phyloP scores from a whole-genome alignment of 2,888 invertebrate genomes.

The Plagiodera versicolora region DNA sequence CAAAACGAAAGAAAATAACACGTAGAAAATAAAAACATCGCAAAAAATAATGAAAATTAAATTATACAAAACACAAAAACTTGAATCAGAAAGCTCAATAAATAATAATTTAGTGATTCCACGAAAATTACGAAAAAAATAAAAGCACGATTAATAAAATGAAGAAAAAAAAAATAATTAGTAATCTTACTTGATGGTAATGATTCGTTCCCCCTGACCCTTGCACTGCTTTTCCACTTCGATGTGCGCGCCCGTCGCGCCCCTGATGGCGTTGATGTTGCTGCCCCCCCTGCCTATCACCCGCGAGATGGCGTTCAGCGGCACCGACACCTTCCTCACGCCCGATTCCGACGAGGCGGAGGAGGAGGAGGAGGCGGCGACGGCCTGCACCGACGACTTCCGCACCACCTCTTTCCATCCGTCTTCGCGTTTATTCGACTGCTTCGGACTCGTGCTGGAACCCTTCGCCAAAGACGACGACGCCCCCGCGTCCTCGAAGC shows the following conservation, averaged over 20 bases:
- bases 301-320: constrained; percentile 91
- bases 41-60: too few species aligned
- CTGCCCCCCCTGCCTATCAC: constrained; percentile 97
- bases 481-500: constrained; percentile 32
- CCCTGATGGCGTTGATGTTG: constrained; percentile 97
- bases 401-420: constrained; percentile 84
- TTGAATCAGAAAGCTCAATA: too few species aligned
- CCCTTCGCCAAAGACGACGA: constrained; percentile 27
- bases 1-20: too few species aligned
- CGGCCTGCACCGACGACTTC: constrained; percentile 59
- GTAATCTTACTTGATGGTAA: constrained; percentile 90
- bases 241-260: constrained; percentile 95
- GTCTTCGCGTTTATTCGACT: constrained; percentile 74
- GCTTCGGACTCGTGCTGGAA: constrained; percentile 71
- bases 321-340: constrained; percentile 91
- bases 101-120: too few species aligned
- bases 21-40: too few species aligned
- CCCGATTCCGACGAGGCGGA: constrained; percentile 57
- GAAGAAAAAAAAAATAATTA: too few species aligned
- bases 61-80: too few species aligned
- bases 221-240: constrained; percentile 98
- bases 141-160: too few species aligned
- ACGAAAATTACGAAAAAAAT: too few species aligned
- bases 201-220: constrained; percentile 89
- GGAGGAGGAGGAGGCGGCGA: too few species aligned